Evolutionary conservation across 2,888 invertebrate species (phyloP), one percentile per base, ranked within the genome.

Genomic region (Oscheius myriophilus): DNA sequence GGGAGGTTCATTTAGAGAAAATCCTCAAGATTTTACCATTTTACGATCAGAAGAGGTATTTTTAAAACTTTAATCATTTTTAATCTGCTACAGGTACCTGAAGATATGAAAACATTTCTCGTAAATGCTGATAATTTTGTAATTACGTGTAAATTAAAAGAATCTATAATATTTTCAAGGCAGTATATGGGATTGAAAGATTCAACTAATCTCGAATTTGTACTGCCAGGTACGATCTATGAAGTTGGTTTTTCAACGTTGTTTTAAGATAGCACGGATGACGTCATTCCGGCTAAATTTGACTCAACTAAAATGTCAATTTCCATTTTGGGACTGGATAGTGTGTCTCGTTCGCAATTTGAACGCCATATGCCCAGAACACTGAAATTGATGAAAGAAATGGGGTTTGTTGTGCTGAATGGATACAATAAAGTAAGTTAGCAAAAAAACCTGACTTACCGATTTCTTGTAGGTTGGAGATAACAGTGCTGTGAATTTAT

Each of bases 51-150:
- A 25, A 39, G 54, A 54, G 54, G 54, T 54, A 42, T 7, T 41
- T 58, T 58, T 18, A 18, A 49, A 49, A 4, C 3, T 42, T 12
- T 2, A 39, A 42, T 42, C 11, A 41, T 3, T 26, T 42, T 14
- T 16, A 58, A n/a, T n/a, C 26, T 14, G 14, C 65, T 71, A 23
- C 41, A 73, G 77, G 42, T 62, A 21, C 67, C 71, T 0, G 64
- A 68, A 26, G 23, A 61, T 0, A 62, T 59, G 23, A 59, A 65
- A 0, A 39, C 59, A 14, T 77, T 77, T 42, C 70, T 66, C 63
- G 53, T 77, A 25, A 77, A 77, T 49, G 72, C 75, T 1, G 67
- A 75, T 57, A 75, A 75, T 41, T 77, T 75, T 41, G n/a, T 72
- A 14, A 73, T 77, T 1, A 71, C 67, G 3, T 77, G 77, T 18